Conservation (phyloP, 2,888 invertebrate species). For the Drosophila borealis region DNA sequence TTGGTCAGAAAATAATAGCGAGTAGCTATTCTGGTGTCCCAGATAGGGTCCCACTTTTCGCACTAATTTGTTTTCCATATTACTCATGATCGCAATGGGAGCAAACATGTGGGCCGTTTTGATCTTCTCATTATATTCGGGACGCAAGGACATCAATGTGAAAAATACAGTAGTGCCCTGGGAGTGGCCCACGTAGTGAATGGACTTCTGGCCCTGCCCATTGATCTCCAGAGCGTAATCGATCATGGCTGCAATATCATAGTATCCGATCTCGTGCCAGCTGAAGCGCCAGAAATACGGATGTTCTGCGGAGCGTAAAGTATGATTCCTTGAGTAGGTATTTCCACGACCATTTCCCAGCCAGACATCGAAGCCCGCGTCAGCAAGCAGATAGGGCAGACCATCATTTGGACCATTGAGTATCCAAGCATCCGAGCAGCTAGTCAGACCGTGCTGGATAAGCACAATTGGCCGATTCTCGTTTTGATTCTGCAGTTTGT, state of each 20-base stretch:
- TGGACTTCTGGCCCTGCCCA: slow-evolving; percentile 57
- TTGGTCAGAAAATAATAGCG: slow-evolving; percentile 74
- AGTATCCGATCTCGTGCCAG: slow-evolving; percentile 94
- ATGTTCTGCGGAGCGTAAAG: slow-evolving; percentile 42
- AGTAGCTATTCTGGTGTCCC: slow-evolving; percentile 61
- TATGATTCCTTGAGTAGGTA: slow-evolving; percentile 67
- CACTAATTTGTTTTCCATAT: slow-evolving; percentile 85
- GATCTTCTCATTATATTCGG: slow-evolving; percentile 79
- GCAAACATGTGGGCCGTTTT: slow-evolving; percentile 81
- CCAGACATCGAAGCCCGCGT: slow-evolving; percentile 83
- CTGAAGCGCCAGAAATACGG: slow-evolving; percentile 85
- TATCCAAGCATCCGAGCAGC: slow-evolving; percentile 80
- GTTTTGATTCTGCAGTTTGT: slow-evolving; percentile 65
- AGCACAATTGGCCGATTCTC: slow-evolving; percentile 67
- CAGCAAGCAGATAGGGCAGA: slow-evolving; percentile 75
- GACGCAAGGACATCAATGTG: slow-evolving; percentile 68
- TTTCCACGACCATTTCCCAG: slow-evolving; percentile 81
- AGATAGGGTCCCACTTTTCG: slow-evolving; percentile 83
- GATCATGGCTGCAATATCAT: slow-evolving; percentile 82
- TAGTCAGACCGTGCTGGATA: slow-evolving; percentile 86
- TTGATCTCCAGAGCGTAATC: slow-evolving; percentile 72
- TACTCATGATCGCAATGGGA: slow-evolving; percentile 85
- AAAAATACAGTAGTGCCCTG: slow-evolving; percentile 80
- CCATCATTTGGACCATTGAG: slow-evolving; percentile 69
- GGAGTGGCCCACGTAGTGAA: slow-evolving; percentile 82